Conservation (phyloP, 2,797 vertebrate genomes). For the Champsocephalus esox region DNA sequence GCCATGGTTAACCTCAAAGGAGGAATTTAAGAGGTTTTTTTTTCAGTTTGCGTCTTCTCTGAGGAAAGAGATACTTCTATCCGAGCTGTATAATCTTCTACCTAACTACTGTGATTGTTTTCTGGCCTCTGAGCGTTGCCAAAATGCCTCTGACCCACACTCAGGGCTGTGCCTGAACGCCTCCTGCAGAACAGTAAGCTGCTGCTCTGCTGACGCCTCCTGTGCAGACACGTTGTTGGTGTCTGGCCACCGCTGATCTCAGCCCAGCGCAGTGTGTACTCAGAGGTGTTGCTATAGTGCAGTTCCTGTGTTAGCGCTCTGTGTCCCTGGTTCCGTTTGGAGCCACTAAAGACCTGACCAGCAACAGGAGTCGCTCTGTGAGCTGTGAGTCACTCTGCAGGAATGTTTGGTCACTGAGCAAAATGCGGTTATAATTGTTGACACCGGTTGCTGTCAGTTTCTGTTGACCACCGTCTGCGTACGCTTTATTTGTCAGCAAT, state of each 20-base stretch:
- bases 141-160: neutral
- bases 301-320: neutral
- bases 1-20: no score
- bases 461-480: conserved; percentile 23
- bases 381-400: conserved; percentile 50
- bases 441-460: conserved; percentile 40
- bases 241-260: neutral
- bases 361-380: conserved; percentile 24
- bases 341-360: conserved; percentile 20
- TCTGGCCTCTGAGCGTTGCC: no score
- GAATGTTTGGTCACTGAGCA: conserved; percentile 59
- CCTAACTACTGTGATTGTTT: no score
- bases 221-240: neutral
- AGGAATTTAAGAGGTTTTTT: no score
- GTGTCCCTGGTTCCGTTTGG: neutral
- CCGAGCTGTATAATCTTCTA: no score
- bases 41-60: no score
- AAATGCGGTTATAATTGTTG: conserved; percentile 48
- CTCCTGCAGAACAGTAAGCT: neutral
- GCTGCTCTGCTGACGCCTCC: neutral
- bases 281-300: neutral
- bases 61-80: no score
- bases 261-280: neutral
- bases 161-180: neutral
- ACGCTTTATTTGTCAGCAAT: conserved; percentile 18